Base-by-base conservation (phyloP, 2,888 invertebrate species). In the Hypsopygia costalis region DNA sequence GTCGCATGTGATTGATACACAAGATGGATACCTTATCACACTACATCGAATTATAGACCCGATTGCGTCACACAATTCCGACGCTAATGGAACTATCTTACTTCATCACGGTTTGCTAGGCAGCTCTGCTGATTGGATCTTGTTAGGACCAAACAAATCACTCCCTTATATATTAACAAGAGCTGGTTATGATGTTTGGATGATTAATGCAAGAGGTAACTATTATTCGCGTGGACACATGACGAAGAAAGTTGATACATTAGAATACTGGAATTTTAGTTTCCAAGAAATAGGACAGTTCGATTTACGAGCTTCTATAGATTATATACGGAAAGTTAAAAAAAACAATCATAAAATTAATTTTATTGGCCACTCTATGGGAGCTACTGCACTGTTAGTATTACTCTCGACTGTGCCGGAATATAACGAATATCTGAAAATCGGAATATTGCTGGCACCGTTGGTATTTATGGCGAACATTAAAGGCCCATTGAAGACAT, bases 101-200 rank as follows among this genome's bases (percentile, higher is more conserved):
- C 63, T 82, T 30, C 79, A 81, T 41, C 85, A 83, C 34, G 82
- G 83, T 6, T 46, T 85, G 34, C 62, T 82, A 0, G 82, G 81
- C 5, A 82, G 81, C 47, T 82, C 85, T 0, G 75, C 75, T 0
- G 82, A 83, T 51, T 85, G 85, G 85, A 62, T 83, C 34, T 47
- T 83, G 40, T 55, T 77, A n/a, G 83, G 81, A 25, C 54, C 77
- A 1, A 49, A 57, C 34, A 69, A 75, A 41, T 76, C 81, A 3
- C 61, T 85, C n/a, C 77, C 82, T 0, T 83, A 81, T 39, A 49
- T 79, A 1, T 46, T 94, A 75, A 81, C 89, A 74, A 80, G 93
- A 45, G 71, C 71, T 1, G 90, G 91, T 0, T 90, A 88, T 46
- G 91, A 91, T 41, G 90, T 91, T 1, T 95, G 85, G 94, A 89